Base-by-base conservation (phyloP, 2,888 invertebrate genomes). In the Agriopis marginaria region DNA sequence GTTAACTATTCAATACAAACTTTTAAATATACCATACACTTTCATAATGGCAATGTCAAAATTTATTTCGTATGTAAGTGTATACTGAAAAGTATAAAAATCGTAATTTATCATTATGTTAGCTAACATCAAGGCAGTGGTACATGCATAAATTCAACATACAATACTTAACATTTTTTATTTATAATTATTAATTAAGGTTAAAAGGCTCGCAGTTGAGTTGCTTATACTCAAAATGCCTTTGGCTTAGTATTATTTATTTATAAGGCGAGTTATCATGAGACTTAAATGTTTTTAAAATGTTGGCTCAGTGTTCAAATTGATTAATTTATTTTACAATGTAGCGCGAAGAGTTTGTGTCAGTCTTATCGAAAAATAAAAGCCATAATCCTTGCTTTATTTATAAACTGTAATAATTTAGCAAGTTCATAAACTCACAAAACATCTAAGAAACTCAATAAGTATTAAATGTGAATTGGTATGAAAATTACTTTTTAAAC, bases 91-190 rank as follows among this genome's bases (percentile, higher is more conserved):
- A 68, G 59, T 84, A 79, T 79, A 80, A 49, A 23, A 23, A 51
- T 79, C 75, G 85, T 83, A 85, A 82, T 58, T 45, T 58, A 84
- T 85, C 81, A 85, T 86, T 86, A 88, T 84, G 83, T 84, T 85
- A 84, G 77, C 84, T 84, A 89, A 88, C 86, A 87, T 86, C 88
- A 89, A 90, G 91, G 91, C 90, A 91, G 90, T 90, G 89, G 86
- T 89, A 84, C 82, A 87, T 86, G 85, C 86, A 66, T 84, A 84
- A 82, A 82, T 84, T 84, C 80, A 85, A 87, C 84, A 81, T 79
- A 78, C 73, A 83, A 56, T 81, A 82, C 76, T 82, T 80, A 79
- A 84, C 72, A 76, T 79, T 80, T 77, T 82, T 83, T 78, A 79
- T 82, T 79, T 81, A 79, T 77, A 79, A 79, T 81, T 76, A 78